Evolutionary conservation across 2,888 invertebrate species (phyloP), one percentile per base, ranked within the genome.

Genomic region (Anthophora plumipes): DNA sequence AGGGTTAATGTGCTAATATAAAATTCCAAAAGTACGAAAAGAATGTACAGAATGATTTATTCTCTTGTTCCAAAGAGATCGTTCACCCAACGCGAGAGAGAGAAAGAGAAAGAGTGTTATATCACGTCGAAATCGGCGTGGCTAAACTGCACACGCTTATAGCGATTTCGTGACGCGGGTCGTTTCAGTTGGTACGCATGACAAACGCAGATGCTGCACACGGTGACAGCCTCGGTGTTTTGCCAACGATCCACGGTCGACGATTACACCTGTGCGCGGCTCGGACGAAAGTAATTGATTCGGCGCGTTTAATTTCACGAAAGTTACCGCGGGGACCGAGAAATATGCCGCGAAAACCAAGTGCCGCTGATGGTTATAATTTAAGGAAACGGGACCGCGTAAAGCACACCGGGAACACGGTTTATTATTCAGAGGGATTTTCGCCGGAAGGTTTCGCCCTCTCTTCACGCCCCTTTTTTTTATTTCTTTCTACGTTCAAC

Each of bases 311-410:
- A 92, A 92, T 92, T 92, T 91, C 89, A 91, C 90, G 91, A 90
- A 92, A 92, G 92, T 92, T 92, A 89, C 86, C 48, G 70, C 80
- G 85, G n/a, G n/a, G n/a, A n/a, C n/a, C n/a, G n/a, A n/a, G n/a
- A n/a, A n/a, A 88, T 88, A 88, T 86, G 89, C 72, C 87, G 90
- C 89, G 88, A 90, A 89, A 74, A 89, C 90, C 91, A 91, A 92
- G 90, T 91, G 90, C 90, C 88, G 87, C 88, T 92, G 91, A 92
- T 92, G 91, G 90, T 92, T 90, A 91, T 91, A 92, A 92, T 92
- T 91, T 91, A 88, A 87, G 89, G 90, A 88, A 92, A 91, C 90
- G 89, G 91, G 89, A 91, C 89, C 90, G 89, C 88, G 88, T 90
- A 90, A 91, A 89, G 88, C 89, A 90, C n/a, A 90, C 89, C 86